Evolutionary conservation across 2,797 vertebrate species (phyloP).

Genomic region (Macropus fuliginosus): DNA sequence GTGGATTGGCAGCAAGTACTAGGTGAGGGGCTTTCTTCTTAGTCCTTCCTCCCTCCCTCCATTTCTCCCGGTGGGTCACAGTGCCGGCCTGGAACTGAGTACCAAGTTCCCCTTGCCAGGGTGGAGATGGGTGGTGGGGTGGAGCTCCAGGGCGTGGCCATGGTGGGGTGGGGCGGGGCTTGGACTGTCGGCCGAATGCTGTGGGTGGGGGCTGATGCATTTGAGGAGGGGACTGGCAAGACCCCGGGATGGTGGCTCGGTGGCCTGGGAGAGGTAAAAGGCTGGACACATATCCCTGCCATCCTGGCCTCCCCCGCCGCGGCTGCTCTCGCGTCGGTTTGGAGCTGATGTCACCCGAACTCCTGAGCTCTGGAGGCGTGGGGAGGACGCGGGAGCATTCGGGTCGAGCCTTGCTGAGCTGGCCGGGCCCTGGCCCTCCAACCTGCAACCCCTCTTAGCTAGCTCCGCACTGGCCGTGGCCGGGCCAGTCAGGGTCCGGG

Average conservation of each 20-base stretch:
- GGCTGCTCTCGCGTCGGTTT: conserved; percentile 53
- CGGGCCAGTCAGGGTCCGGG: background rate
- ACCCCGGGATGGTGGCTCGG: background rate
- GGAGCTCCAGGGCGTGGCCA: background rate
- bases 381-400: background rate
- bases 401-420: background rate
- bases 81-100: background rate
- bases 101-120: background rate
- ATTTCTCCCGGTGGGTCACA: too few relatives aligned
- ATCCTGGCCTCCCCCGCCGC: background rate
- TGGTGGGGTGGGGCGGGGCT: conserved; percentile 8
- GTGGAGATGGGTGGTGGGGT: background rate
- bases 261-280: background rate
- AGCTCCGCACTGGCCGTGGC: background rate
- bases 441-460: background rate
- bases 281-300: background rate
- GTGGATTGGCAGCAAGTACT: background rate
- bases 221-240: background rate
- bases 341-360: conserved; percentile 64
- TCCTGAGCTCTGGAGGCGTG: background rate
- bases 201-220: background rate
- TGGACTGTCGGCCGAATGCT: background rate
- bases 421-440: background rate
- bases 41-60: background rate
- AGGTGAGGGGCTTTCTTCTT: background rate